A percentile compares a stretch with the other conserved stretches of the same genome.
Evolutionary conservation across 2,797 vertebrate genomes (phyloP).

Genomic region (Catostomus latipinnis): DNA sequence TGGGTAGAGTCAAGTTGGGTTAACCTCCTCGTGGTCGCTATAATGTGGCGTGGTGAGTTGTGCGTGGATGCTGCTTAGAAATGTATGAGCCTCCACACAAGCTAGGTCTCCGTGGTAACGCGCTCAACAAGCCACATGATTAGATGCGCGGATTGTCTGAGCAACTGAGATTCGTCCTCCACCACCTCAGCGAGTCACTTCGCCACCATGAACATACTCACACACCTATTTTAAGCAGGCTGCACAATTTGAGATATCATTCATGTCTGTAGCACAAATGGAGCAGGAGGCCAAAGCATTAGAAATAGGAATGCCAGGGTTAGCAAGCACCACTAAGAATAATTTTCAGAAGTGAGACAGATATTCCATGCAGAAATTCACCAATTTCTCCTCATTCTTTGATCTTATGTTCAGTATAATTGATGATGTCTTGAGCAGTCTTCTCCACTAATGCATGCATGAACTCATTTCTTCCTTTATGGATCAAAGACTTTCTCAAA

Average conservation of each 20-base stretch:
- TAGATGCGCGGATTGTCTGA: too few species aligned
- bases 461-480: conserved; percentile 23
- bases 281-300: neutral
- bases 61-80: too few species aligned
- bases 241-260: neutral
- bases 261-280: neutral
- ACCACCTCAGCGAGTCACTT: too few species aligned
- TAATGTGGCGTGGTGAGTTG: too few species aligned
- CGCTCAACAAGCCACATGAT: too few species aligned
- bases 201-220: too few species aligned
- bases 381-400: conserved; percentile 41
- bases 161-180: too few species aligned
- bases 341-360: conserved; percentile 24
- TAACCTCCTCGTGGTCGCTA: too few species aligned
- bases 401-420: conserved; percentile 50
- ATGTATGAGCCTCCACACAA: too few species aligned
- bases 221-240: neutral
- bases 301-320: neutral
- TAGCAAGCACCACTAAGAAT: conserved; percentile 12
- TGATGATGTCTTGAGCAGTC: conserved; percentile 9
- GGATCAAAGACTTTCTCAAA: conserved; percentile 45
- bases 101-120: too few species aligned
- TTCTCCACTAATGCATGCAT: conserved; percentile 29
- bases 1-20: too few species aligned
- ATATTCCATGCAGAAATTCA: conserved; percentile 32